phyloP scores from a whole-genome alignment of 1,140 invertebrate genomes.

The Tetramorium alpestre region DNA sequence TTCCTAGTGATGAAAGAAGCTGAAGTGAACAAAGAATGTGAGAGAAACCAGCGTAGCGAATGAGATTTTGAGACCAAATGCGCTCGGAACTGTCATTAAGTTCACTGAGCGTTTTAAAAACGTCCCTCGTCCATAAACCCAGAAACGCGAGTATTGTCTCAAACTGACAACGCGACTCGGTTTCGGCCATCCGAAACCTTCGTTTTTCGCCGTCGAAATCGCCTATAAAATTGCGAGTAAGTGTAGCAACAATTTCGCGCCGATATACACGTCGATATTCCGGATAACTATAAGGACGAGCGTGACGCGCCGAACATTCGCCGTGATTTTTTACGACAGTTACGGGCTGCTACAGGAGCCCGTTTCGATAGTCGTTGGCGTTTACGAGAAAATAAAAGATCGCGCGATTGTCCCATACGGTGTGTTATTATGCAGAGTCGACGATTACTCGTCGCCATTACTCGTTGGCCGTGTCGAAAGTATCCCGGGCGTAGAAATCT shows the following conservation, averaged over 20 bases:
- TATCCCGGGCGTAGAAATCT: slow-evolving; percentile 1
- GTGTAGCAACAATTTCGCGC: neutral
- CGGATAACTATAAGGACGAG: slow-evolving; percentile 64
- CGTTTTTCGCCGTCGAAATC: slow-evolving; percentile 25
- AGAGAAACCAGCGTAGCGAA: neutral
- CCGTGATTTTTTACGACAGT: slow-evolving; percentile 9
- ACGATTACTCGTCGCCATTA: slow-evolving; percentile 25
- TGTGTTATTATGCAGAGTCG: slow-evolving; percentile 33
- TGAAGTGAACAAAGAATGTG: neutral
- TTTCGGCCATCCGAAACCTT: neutral
- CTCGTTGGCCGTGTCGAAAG: slow-evolving; percentile 13
- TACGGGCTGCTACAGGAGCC: neutral
- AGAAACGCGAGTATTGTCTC: slow-evolving; percentile 44
- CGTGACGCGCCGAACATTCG: slow-evolving; percentile 41
- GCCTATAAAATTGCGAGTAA: slow-evolving; percentile 50
- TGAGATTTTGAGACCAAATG: neutral
- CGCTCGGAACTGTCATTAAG: neutral
- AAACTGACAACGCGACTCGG: neutral
- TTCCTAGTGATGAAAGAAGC: neutral
- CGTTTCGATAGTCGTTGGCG: neutral
- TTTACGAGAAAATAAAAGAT: slow-evolving; percentile 42
- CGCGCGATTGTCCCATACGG: slow-evolving; percentile 19
- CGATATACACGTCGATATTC: neutral
- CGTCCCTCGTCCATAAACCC: slow-evolving; percentile 60
- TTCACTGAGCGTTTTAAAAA: slow-evolving; percentile 52